Evolutionary conservation across 2,113 vertebrate genomes (phyloP).

Genomic region (Etheostoma cragini): DNA sequence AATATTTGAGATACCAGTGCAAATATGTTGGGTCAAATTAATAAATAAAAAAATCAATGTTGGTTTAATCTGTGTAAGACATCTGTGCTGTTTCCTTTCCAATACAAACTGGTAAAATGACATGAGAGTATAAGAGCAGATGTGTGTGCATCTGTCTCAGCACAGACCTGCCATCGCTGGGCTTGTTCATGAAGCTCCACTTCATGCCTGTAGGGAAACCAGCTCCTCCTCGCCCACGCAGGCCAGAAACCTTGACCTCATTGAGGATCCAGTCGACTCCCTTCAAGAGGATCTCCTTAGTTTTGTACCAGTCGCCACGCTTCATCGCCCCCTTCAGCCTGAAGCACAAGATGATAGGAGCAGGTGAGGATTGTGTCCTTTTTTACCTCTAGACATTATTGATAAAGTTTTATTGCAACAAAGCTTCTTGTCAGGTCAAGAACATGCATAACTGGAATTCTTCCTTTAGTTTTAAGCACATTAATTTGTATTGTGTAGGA

Average conservation of each 20-base stretch:
- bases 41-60: neutral
- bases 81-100: neutral
- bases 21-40: neutral
- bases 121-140: neutral
- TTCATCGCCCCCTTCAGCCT: conserved; percentile 92
- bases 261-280: conserved; percentile 97
- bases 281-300: conserved; percentile 97
- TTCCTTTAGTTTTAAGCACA: neutral
- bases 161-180: conserved; percentile 90
- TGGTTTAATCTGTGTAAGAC: neutral
- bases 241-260: conserved; percentile 92
- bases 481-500: neutral
- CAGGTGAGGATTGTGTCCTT: neutral
- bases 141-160: neutral
- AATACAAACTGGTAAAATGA: neutral
- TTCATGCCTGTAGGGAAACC: conserved; percentile 98
- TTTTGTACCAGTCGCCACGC: conserved; percentile 98
- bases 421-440: neutral
- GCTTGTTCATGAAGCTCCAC: conserved; percentile 99
- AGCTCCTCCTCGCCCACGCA: conserved; percentile 94
- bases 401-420: neutral
- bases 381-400: neutral
- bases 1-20: neutral
- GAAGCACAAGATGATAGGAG: neutral
- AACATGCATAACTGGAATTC: neutral